Evolutionary conservation across 1,140 invertebrate genomes (phyloP), one percentile per base, ranked within the genome.

Genomic region (Lycorma delicatula): DNA sequence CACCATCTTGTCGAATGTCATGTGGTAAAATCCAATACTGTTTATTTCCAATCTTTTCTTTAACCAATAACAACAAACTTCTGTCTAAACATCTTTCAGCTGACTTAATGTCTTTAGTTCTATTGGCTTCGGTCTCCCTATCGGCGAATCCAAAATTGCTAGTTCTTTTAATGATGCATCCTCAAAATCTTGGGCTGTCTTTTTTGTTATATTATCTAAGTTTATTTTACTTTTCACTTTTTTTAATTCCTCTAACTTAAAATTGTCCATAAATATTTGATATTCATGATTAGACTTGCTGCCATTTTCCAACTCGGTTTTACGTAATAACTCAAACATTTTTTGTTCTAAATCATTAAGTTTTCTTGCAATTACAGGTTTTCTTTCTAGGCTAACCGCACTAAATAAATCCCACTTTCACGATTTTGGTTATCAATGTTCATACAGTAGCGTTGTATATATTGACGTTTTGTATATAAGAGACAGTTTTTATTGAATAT

Each of bases 251-350:
- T 71, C 18, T 81, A 68, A 66, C 85, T 79, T 13, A 73, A 69
- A 65, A 79, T 74, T 38, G 77, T 76, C 89, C 60, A 74, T 75
- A 71, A 86, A 80, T 55, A 80, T 74, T 67, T 80, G 73, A 2
- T 92, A 58, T 76, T 96, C 92, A 73, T 89, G 84, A 69, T 93
- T 81, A 18, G 81, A 88, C 70, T 89, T 87, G n/a, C 86, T 72
- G 70, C 91, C 93, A 46, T 81, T 81, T 67, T 90, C 86, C 59
- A 82, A 72, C 72, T 95, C 91, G 28, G 87, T 68, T 55, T 81
- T 71, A 54, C 72, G 68, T 9, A 91, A 66, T 23, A 78, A 60
- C 16, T 84, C 73, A 53, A 79, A 72, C 70, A 82, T 88, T 64
- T 81, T 79, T 50, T 76, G 71, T 75, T 95, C 87, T 1, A 91